phyloP scores from a whole-genome alignment of 2,113 vertebrate species.

The Heterotilapia buettikoferi region DNA sequence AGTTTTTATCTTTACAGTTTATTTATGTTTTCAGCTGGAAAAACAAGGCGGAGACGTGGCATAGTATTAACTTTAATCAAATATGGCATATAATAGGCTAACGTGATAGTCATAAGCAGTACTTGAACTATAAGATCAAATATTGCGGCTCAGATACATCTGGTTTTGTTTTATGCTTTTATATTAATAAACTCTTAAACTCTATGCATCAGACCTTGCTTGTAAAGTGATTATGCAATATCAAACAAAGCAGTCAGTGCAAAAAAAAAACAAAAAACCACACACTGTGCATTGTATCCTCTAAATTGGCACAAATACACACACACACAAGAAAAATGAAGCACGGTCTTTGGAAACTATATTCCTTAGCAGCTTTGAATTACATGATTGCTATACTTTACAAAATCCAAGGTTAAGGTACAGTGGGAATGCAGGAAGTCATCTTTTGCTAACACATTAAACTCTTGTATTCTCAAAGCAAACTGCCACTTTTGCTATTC shows the following conservation, averaged over 20 bases:
- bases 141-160: constrained; percentile 12
- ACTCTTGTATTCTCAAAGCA: neutral
- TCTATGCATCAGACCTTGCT: constrained; percentile 2
- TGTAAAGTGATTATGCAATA: constrained; percentile 19
- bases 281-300: constrained; percentile 30
- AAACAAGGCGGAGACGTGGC: neutral
- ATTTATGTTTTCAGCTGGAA: neutral
- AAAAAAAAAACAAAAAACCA: neutral
- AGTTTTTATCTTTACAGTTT: neutral
- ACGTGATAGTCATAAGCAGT: constrained; percentile 23
- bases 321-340: neutral
- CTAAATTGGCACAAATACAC: neutral
- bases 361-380: constrained; percentile 52
- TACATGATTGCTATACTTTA: constrained; percentile 22
- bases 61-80: constrained; percentile 50
- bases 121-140: constrained; percentile 31
- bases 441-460: neutral
- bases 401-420: neutral
- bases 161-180: constrained; percentile 19
- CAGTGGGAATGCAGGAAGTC: neutral
- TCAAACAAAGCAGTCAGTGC: constrained; percentile 31
- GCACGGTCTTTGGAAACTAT: constrained; percentile 49
- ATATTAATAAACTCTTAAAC: constrained; percentile 37
- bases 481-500: constrained; percentile 9
- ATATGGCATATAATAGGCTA: constrained; percentile 21